Evolutionary conservation across 1,140 invertebrate species (phyloP).

Genomic region (Ooceraea biroi): DNA sequence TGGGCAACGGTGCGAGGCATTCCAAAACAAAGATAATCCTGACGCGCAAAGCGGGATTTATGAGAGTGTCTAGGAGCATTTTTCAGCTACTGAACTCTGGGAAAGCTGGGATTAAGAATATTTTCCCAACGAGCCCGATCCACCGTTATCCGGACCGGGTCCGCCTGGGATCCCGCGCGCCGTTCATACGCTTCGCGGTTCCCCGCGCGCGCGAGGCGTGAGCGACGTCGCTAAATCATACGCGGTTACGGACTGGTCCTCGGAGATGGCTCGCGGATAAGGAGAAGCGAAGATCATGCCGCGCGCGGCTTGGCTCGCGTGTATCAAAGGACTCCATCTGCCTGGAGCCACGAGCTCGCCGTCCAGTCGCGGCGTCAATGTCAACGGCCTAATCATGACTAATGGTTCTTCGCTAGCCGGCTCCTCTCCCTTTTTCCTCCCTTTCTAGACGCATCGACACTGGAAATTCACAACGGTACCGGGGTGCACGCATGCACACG

Average conservation of each 20-base stretch:
- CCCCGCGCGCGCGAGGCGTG: constrained; percentile 55
- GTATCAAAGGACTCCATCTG: constrained; percentile 79
- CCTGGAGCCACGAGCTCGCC: constrained; percentile 66
- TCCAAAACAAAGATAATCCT: constrained; percentile 10
- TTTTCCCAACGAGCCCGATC: constrained; percentile 4
- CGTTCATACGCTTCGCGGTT: constrained; percentile 43
- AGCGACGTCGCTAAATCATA: constrained; percentile 73
- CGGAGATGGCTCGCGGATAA: constrained; percentile 66
- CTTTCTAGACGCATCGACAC: constrained; percentile 37
- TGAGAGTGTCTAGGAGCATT: neutral
- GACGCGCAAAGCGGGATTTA: constrained; percentile 6
- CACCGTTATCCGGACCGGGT: neutral
- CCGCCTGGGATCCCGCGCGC: neutral
- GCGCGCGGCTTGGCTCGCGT: constrained; percentile 64
- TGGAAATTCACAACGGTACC: constrained; percentile 36
- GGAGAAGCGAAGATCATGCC: constrained; percentile 62
- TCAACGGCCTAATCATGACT: constrained; percentile 81
- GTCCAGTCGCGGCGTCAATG: constrained; percentile 76
- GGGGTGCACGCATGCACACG: neutral
- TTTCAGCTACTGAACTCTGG: neutral
- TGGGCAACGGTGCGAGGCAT: neutral
- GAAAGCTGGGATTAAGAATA: neutral
- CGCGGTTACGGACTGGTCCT: constrained; percentile 61
- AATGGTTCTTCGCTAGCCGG: constrained; percentile 72
- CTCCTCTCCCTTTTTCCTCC: neutral